Base-by-base conservation (phyloP, 1,140 invertebrate genomes). In the Luehdorfia chinensis region DNA sequence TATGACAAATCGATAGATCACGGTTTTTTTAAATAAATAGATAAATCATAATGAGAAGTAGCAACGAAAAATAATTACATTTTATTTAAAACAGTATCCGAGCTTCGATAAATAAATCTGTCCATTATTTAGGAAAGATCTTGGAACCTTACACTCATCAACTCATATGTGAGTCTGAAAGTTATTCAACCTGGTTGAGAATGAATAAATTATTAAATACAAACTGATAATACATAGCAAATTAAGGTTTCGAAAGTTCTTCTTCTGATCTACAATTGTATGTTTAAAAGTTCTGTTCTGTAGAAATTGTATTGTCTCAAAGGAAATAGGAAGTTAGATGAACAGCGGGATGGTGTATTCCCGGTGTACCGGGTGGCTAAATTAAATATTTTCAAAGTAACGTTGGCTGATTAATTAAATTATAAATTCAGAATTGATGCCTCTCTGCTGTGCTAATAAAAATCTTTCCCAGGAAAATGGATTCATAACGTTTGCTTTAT, bases 401-500 rank as follows among this genome's bases (percentile, higher is more conserved):
- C 37, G 45, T 49, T 47, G 62, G 58, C 56, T 18, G 56, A 59
- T 59, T 74, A 73, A 75, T 74, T 72, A 75, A 75, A 72, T 75
- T 72, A 70, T 67, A 52, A 72, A 74, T 75, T 70, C 67, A 58
- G 55, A 69, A 75, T 78, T 64, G 66, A 70, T 74, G 33, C 47
- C 53, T 63, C 53, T 55, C 62, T 49, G 64, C 56, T 63, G 60
- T 53, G 51, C 14, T 43, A 43, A 43, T 43, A 43, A 43, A n/a
- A 69, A 62, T 55, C 63, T 67, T 67, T 70, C 61, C 48, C 47
- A 62, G 63, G 55, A 50, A 56, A 45, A 53, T 45, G 43, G 44
- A 56, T 62, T 56, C 43, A 44, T 64, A 66, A 58, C 53, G 43
- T 66, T 61, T 55, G n/a, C 39, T 43, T 28, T 30, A 43, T 30